phyloP scores from a whole-genome alignment of 2,797 vertebrate species.

The Lithobates pipiens region DNA sequence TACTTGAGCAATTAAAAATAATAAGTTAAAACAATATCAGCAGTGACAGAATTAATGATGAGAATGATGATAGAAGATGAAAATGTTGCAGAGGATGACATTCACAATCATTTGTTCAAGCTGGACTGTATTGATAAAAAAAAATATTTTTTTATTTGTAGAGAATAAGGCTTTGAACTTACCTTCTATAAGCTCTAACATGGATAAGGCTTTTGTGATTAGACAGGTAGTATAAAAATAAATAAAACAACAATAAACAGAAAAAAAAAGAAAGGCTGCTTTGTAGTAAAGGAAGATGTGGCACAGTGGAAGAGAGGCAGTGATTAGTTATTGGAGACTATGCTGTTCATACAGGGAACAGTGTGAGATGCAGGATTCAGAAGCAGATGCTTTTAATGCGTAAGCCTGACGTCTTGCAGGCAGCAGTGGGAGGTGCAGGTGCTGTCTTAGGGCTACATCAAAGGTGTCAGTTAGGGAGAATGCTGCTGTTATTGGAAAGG shows the following conservation, averaged over 20 bases:
- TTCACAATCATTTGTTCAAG: not conserved
- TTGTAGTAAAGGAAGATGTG: slow-evolving; percentile 66
- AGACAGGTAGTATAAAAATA: slow-evolving; percentile 61
- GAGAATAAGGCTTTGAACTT: slow-evolving; percentile 73
- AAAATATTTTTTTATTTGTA: not conserved
- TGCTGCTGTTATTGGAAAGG: slow-evolving; percentile 70
- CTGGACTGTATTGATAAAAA: not conserved
- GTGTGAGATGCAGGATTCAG: slow-evolving; percentile 80
- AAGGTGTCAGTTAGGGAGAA: slow-evolving; percentile 82
- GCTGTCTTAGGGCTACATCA: slow-evolving; percentile 82
- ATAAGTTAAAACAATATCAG: no score
- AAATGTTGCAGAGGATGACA: not conserved
- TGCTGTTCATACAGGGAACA: slow-evolving; percentile 78
- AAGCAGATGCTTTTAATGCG: slow-evolving; percentile 86
- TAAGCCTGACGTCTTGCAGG: slow-evolving; percentile 88
- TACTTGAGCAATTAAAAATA: no score
- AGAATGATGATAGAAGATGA: not conserved
- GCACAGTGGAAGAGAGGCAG: slow-evolving; percentile 68
- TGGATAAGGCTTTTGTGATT: slow-evolving; percentile 76
- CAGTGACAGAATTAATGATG: not conserved
- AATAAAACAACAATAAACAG: slow-evolving; percentile 51
- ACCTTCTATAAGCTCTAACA: slow-evolving; percentile 98
- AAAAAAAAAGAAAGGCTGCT: slow-evolving; percentile 66
- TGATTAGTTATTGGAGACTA: slow-evolving; percentile 80
- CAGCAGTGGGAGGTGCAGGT: slow-evolving; percentile 83